Base-by-base conservation (phyloP, 2,113 vertebrate species). In the Oreochromis tanganicae region DNA sequence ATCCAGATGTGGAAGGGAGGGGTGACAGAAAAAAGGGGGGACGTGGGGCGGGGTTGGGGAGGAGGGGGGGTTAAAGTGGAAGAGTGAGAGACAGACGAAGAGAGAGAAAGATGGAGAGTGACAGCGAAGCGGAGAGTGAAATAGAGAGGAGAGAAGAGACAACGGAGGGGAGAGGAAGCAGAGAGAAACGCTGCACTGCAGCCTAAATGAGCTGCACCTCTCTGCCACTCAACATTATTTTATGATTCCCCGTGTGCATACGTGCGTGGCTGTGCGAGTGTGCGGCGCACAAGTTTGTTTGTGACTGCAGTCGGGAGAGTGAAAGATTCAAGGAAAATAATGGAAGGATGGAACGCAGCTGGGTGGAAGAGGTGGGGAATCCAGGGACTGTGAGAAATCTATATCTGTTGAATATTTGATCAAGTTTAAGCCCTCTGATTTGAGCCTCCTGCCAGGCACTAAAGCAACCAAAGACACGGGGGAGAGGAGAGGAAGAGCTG, bases 371-470 rank as follows among this genome's bases (percentile, higher is more conserved):
- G 86, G 81, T 83, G 82, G 75, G 85, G 89, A 91, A 95, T 88
- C 82, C 46, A 87, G 91, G 88, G 93, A 95, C 91, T 91, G 82
- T 17, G 90, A 90, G 93, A 95, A 93, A 96, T 95, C 94, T 92
- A 93, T 95, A 95, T 92, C 93, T 92, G 94, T 93, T 95, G 95
- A 96, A 96, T 96, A 95, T 96, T 95, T 95, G 92, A 96, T 94
- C 82, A 91, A 83, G 94, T 95, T 93, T 88, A 95, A 95, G 89
- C 92, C 93, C 66, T 91, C 84, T 87, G 93, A 95, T 94, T 93
- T 89, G 91, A 93, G 90, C 88, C 93, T 89, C 92, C 91, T 85
- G 85, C 88, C 88, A 88, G 89, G 87, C 84, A 83, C 81, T 87
- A 75, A 93, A 89, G 87, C 73, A 84, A 84, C 75, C 80, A 27